These are phyloP conservation scores for Idaea biselata DNA, from an alignment of 2,888 invertebrate species.

Conservation along the genomic window DNA sequence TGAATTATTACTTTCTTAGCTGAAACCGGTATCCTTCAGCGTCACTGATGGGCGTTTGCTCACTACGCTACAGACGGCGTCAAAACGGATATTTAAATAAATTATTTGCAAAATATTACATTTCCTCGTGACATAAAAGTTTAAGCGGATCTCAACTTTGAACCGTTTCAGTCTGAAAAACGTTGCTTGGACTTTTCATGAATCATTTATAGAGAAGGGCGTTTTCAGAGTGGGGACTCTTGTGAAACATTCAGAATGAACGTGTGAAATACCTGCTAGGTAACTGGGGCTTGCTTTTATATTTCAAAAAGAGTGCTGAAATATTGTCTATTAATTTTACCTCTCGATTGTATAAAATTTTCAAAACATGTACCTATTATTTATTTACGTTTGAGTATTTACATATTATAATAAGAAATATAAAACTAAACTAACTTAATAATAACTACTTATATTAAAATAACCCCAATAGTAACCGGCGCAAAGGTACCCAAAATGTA, in stretches of 20 bases:
- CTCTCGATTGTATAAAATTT: constrained; percentile 10
- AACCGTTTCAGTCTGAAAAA: constrained; percentile 16
- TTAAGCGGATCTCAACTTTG: constrained; percentile 1
- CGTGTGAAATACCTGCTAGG: constrained; percentile 30
- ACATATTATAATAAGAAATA: too few relatives aligned
- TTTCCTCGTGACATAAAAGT: neutral
- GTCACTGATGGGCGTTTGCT: too few relatives aligned
- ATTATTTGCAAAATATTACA: neutral
- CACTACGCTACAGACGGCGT: neutral
- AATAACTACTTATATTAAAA: too few relatives aligned
- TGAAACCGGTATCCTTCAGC: too few relatives aligned
- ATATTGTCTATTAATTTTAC: constrained; percentile 30
- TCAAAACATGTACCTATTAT: too few relatives aligned
- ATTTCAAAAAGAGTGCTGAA: constrained; percentile 33
- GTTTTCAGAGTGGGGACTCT: constrained; percentile 39
- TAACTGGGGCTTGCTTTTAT: constrained; percentile 27
- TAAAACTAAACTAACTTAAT: too few relatives aligned
- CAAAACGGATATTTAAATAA: neutral
- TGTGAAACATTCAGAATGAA: constrained; percentile 46
- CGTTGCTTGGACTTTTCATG: constrained; percentile 38
- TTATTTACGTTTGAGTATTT: too few relatives aligned
- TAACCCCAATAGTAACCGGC: too few relatives aligned
- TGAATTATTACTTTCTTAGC: too few relatives aligned
- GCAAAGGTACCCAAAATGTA: too few relatives aligned
- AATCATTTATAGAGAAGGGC: constrained; percentile 52